A percentile compares a stretch with the other conserved stretches of the same genome.
Conservation (phyloP, 1,140 invertebrate species). For the Drosophila chauvacae region DNA sequence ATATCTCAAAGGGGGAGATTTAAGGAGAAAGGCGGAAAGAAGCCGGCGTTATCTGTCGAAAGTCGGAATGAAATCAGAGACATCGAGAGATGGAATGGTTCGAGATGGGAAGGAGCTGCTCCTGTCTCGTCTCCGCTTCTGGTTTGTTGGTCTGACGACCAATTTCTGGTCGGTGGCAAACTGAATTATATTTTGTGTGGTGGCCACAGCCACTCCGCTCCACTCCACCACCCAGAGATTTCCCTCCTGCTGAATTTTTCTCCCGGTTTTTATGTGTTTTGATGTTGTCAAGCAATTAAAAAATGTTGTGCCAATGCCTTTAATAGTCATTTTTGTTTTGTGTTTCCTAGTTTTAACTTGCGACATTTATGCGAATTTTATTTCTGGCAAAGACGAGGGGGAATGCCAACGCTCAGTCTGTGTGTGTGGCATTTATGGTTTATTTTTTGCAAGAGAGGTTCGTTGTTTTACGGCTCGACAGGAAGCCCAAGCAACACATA, state of each 20-base stretch:
- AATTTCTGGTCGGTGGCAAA: slow-evolving; percentile 70
- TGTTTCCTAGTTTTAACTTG: slow-evolving; percentile 56
- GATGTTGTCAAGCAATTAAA: slow-evolving; percentile 77
- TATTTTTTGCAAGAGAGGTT: not conserved
- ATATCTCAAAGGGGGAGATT: not conserved
- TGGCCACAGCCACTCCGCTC: slow-evolving; percentile 20
- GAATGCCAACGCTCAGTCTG: slow-evolving; percentile 27
- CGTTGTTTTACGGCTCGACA: slow-evolving; percentile 17
- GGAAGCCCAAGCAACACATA: slow-evolving; percentile 16
- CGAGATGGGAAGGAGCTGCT: not conserved
- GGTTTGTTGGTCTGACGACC: slow-evolving; percentile 55
- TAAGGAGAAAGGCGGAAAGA: not conserved
- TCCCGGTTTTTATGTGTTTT: slow-evolving; percentile 53
- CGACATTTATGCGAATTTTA: slow-evolving; percentile 57
- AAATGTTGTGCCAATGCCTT: slow-evolving; percentile 69
- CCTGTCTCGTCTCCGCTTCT: slow-evolving; percentile 15
- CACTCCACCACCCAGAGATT: slow-evolving; percentile 5
- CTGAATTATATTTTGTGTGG: slow-evolving; percentile 74
- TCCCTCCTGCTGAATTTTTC: not conserved
- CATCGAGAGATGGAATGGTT: slow-evolving; percentile 43
- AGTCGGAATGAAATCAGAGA: slow-evolving; percentile 68
- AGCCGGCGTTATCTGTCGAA: slow-evolving; percentile 40
- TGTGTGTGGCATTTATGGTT: slow-evolving; percentile 64
- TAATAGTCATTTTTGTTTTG: slow-evolving; percentile 67
- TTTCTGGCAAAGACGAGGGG: slow-evolving; percentile 18